phyloP scores from a whole-genome alignment of 2,888 invertebrate genomes.

The Gryllus longicercus region DNA sequence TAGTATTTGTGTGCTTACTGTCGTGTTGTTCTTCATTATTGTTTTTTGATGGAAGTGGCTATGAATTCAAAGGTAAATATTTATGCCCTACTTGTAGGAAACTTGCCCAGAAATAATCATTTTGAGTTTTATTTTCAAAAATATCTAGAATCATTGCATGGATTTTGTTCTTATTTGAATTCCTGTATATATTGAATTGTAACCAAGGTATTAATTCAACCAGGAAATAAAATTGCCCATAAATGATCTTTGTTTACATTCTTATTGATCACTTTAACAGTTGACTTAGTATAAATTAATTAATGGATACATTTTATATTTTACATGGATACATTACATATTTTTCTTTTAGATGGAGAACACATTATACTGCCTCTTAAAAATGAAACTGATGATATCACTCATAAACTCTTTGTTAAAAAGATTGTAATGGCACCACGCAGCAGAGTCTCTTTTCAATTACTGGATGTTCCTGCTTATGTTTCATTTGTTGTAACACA shows the following conservation, averaged over 20 bases:
- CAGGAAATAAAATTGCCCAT: no score
- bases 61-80: slow-evolving; percentile 10
- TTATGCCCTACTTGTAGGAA: not conserved
- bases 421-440: slow-evolving; percentile 40
- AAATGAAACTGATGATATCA: slow-evolving; percentile 39
- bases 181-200: no score
- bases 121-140: no score
- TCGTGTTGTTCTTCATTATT: not conserved
- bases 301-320: not conserved
- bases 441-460: slow-evolving; percentile 44
- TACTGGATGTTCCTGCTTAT: slow-evolving; percentile 49
- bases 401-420: slow-evolving; percentile 39
- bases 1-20: not conserved
- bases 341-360: slow-evolving; percentile 38
- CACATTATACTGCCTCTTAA: slow-evolving; percentile 41
- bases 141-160: no score
- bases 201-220: no score
- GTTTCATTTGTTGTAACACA: slow-evolving; percentile 61
- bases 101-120: no score
- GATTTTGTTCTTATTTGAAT: no score
- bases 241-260: no score
- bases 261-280: no score
- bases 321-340: not conserved
- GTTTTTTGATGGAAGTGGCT: not conserved
- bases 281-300: not conserved